Base-by-base conservation (phyloP, 2,113 vertebrate species). In the Tenrec ecaudatus region DNA sequence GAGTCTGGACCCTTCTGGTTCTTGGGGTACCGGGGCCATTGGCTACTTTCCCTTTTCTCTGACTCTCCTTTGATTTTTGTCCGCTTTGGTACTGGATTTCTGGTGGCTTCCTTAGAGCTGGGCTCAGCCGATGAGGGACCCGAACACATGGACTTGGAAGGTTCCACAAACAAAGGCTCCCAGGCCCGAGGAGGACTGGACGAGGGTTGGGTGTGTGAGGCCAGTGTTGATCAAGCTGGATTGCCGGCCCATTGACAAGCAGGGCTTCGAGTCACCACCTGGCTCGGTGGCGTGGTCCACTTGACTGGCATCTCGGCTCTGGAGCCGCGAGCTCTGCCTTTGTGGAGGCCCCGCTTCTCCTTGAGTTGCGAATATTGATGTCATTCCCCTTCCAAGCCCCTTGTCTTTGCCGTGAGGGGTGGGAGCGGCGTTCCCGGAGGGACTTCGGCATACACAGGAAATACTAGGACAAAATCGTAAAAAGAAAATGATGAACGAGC, bases 1-100 rank as follows among this genome's bases (percentile, higher is more conserved):
- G 82, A 89, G 38, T 38, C 31, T 89, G 38, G 17, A 43, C 82
- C 77, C 76, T 83, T 90, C 76, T 73, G 5, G 58, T 80, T 88
- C 38, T 79, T 17, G 25, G 20, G 19, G 68, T 27, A 47, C 33
- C 87, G 22, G 22, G 15, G 17, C 64, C 25, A 1, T 29, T 71
- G 58, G 29, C 14, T 38, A 29, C 57, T 53, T 10, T 58, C 40
- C 47, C 22, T 22, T 62, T 60, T 17, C 43, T 82, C 77, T 60
- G 4, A 58, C 6, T 73, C 17, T 68, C 88, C 47, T 78, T 36
- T 87, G 73, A 82, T 68, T 71, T 36, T 91, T 58, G 47, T 53
- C 47, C 73, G 3, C 14, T 58, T 86, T 58, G 53, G 73, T 73
- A 0, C 64, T 83, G 86, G 19, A 17, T 69, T 84, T 83, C 75